These are phyloP conservation scores for Vicugna pacos DNA, from an alignment of 2,113 vertebrate species.

Conservation along the genomic window DNA sequence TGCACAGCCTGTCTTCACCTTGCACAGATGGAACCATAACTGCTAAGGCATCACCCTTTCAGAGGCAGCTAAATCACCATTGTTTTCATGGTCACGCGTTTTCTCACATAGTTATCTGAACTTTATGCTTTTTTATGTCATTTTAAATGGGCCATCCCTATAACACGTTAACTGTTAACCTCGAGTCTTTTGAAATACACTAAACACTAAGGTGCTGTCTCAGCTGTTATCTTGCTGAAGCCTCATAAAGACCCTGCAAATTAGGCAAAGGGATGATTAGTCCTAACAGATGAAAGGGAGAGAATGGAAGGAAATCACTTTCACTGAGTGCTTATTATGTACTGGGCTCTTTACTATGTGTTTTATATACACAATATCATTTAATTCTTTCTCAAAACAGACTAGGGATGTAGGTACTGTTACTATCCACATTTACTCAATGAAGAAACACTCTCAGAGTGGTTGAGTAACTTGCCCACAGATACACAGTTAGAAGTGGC, in stretches of 20 bases:
- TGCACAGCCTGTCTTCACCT: neutral
- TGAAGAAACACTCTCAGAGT: neutral
- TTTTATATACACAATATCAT: neutral
- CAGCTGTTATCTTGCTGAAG: neutral
- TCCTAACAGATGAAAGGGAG: neutral
- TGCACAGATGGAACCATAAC: neutral
- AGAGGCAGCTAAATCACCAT: neutral
- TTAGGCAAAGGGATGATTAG: neutral
- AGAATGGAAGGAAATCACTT: neutral
- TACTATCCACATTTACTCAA: neutral
- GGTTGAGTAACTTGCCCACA: neutral
- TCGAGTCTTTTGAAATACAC: neutral
- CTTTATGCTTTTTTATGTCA: neutral
- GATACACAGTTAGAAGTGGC: neutral
- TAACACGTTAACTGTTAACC: neutral
- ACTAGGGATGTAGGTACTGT: neutral
- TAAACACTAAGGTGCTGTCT: neutral
- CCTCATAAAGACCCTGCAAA: neutral
- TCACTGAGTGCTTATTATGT: neutral
- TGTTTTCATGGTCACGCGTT: neutral
- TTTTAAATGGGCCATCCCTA: neutral
- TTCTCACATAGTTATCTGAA: neutral
- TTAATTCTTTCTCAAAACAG: neutral
- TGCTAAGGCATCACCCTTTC: neutral
- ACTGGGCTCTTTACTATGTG: neutral